Conservation (phyloP, 1,140 invertebrate genomes). For the Drusus annulatus region DNA sequence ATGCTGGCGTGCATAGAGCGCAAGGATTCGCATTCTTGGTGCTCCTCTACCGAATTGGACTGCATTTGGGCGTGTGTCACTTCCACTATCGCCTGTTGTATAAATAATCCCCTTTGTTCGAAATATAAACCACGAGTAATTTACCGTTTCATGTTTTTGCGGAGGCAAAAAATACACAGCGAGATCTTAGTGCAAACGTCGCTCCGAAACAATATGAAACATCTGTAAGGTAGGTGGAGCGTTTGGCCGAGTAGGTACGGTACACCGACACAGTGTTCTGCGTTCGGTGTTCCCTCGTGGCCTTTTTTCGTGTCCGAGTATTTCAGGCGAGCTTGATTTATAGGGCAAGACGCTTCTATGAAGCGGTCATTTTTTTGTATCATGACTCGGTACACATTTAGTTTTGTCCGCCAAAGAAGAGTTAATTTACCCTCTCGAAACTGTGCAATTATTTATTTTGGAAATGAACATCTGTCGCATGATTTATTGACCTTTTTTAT, state of each 20-base stretch:
- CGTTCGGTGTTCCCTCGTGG: neutral
- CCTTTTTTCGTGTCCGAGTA: slow-evolving; percentile 3
- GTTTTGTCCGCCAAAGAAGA: slow-evolving; percentile 6
- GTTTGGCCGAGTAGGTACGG: neutral
- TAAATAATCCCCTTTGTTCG: slow-evolving; percentile 52
- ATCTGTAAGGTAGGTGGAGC: slow-evolving; percentile 17
- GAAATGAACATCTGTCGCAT: slow-evolving; percentile 32
- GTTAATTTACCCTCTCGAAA: slow-evolving; percentile 25
- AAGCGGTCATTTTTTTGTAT: slow-evolving; percentile 18
- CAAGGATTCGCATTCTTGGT: neutral
- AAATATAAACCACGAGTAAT: slow-evolving; percentile 32
- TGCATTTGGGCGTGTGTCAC: slow-evolving; percentile 16
- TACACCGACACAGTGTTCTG: too few species aligned
- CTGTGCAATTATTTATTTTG: slow-evolving; percentile 36
- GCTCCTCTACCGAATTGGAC: neutral
- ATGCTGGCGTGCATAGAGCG: slow-evolving; percentile 1
- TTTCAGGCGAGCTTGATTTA: slow-evolving; percentile 22
- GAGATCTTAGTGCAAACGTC: neutral
- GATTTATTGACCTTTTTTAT: slow-evolving; percentile 16
- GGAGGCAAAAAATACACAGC: slow-evolving; percentile 26
- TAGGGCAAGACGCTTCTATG: slow-evolving; percentile 24
- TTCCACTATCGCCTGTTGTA: slow-evolving; percentile 31
- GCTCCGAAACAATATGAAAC: slow-evolving; percentile 5
- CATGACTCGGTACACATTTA: slow-evolving; percentile 8
- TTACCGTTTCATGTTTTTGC: slow-evolving; percentile 34